Evolutionary conservation across 2,888 invertebrate species (phyloP), one percentile per base, ranked within the genome.

Genomic region (Dysmachus trigonus): DNA sequence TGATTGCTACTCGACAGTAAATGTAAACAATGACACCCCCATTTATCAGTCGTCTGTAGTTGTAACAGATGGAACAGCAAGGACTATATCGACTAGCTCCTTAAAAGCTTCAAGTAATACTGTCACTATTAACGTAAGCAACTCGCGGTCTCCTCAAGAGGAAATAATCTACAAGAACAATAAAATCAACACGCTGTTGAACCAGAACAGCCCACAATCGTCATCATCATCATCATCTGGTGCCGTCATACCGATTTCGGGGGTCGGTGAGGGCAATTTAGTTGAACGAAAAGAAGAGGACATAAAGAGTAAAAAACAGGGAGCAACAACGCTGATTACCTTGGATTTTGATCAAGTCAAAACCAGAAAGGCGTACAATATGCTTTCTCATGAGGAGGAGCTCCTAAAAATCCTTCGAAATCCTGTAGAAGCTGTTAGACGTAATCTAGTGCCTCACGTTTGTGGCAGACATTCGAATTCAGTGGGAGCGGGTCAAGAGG

Each of bases 1-100:
- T 90, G 95, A 94, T 92, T 96, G 94, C 92, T 96, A 95, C 90
- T 95, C 95, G 76, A 95, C 95, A 22, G 95, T 95, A 91, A 95
- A 95, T 90, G 95, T 95, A 1, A 95, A 93, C 89, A 94, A 93
- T 89, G 94, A 95, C 89, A 94, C 94, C 86, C 95, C 95, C 15
- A 93, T 95, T 88, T 95, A 95, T 91, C 94, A 95, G 88, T 95
- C 95, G 35, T 95, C 95, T 0, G 95, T 95, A 31, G 95, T 95
- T 30, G 95, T 95, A 1, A 94, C 94, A 89, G 94, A 95, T 90
- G 93, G 93, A 5, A 62, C 85, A 5, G 38, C 85, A 6, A 41
- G 76, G 53, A 18, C 62, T 87, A 92, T 89, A 88, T 89, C 73
- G 41, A 41, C 91, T 8, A 51, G n/a, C n/a, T 22, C 47, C 7